Base-by-base conservation (phyloP, 2,113 vertebrate genomes). In the Saguinus midas region DNA sequence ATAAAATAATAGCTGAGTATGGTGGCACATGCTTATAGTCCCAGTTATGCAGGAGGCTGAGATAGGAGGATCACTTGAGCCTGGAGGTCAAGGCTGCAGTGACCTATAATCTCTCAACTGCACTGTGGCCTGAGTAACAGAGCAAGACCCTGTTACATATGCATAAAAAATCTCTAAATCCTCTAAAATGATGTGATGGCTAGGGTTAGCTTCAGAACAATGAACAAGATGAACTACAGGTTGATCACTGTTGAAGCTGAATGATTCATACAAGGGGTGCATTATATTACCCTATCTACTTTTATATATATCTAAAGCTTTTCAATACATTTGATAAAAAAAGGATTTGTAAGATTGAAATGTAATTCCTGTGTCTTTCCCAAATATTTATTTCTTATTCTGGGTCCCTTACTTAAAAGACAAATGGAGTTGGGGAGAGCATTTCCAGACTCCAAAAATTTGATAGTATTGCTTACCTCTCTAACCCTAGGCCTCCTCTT, bases 141-240 rank as follows among this genome's bases (percentile, higher is more conserved):
- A 61, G 20, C 25, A 61, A 61, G 58, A 27, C 25, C 58, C 4
- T 61, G 58, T 61, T 11, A 61, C 58, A 11, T 50, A 14, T 50
- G 12, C 48, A 61, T 10, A 61, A 0, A 61, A 61, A 61, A 50
- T 45, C 55, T 88, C 50, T 72, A 73, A 76, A 83, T 55, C 20
- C 35, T 80, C 9, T 78, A 48, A 90, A 95, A 91, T 72, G 83
- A 55, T 72, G 35, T 79, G 48, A 78, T 88, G 3, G 35, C 25
- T 80, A 48, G 29, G 58, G 72, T 96, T 94, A 58, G 27, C 79
- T 90, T 94, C 68, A 94, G n/a, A 96, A 90, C 27, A 32, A 32
- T 21, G 45, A 95, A 55, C 27, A 23, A 52, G 6, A 68, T 9
- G 66, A 27, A 9, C 37, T 27, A 20, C 5, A 27, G 40, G 29